Conservation (phyloP, 2,113 vertebrate species). For the Oncorhynchus nerka region DNA sequence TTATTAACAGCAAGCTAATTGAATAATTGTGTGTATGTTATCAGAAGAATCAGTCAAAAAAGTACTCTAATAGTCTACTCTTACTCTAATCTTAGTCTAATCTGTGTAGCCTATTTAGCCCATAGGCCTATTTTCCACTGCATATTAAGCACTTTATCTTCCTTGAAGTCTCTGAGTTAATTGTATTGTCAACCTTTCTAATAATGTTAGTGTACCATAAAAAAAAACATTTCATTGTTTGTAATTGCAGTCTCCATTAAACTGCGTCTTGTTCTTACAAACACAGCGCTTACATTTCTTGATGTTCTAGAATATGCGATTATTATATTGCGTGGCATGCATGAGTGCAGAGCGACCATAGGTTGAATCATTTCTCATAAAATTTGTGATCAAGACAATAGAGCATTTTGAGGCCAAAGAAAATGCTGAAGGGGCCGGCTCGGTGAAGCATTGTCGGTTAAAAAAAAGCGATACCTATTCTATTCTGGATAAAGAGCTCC, state of each 20-base stretch:
- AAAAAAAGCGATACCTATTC: conserved; percentile 63
- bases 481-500: conserved; percentile 68
- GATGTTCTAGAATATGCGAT: background rate
- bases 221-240: background rate
- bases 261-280: background rate
- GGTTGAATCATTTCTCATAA: background rate
- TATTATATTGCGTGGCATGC: background rate
- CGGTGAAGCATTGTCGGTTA: conserved; percentile 31
- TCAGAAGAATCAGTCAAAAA: too few species aligned
- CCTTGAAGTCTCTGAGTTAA: background rate
- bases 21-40: too few species aligned
- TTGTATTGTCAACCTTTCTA: background rate
- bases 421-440: background rate
- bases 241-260: background rate
- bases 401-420: background rate
- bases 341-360: background rate
- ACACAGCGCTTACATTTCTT: background rate
- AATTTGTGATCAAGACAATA: background rate
- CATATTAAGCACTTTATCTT: background rate
- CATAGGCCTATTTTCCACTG: background rate
- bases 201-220: too few species aligned
- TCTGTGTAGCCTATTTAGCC: too few species aligned
- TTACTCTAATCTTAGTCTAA: too few species aligned
- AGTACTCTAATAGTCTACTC: too few species aligned
- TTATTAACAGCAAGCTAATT: too few species aligned